These are phyloP conservation scores for Lindbergichthys nudifrons DNA, from an alignment of 2,797 vertebrate species.

Conservation along the genomic window DNA sequence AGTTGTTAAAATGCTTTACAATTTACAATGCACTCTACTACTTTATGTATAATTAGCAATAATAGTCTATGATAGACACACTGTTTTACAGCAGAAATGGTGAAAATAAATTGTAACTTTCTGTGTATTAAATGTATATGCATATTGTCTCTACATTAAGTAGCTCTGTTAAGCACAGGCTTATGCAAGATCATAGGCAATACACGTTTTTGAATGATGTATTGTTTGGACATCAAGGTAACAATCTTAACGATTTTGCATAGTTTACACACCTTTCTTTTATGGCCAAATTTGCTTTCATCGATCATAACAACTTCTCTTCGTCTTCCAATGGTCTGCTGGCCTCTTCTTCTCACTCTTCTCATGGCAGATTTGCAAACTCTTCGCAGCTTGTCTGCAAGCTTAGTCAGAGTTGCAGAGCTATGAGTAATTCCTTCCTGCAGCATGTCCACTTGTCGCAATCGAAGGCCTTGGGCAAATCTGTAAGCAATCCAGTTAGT, in stretches of 20 bases:
- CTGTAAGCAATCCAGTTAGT: neutral
- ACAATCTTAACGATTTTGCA: neutral
- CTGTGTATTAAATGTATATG: no score
- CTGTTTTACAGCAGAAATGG: no score
- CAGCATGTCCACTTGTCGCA: constrained; percentile 8
- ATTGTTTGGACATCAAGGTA: neutral
- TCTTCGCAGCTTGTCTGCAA: neutral
- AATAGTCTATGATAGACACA: no score
- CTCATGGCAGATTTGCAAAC: neutral
- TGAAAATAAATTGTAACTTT: no score
- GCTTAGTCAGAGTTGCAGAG: constrained; percentile 4
- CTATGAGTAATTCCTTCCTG: constrained; percentile 9
- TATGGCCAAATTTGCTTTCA: constrained; percentile 7
- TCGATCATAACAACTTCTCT: neutral
- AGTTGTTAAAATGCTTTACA: no score
- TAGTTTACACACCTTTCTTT: constrained; percentile 1
- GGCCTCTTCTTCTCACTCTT: neutral
- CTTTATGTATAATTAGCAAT: no score
- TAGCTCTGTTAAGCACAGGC: no score
- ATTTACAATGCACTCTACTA: no score
- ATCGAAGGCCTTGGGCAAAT: constrained; percentile 3
- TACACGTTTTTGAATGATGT: no score
- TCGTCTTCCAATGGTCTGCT: neutral
- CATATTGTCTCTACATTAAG: no score
- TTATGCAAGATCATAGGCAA: no score